These are phyloP conservation scores for Gila orcuttii DNA, from an alignment of 2,113 vertebrate genomes.

Conservation along the genomic window DNA sequence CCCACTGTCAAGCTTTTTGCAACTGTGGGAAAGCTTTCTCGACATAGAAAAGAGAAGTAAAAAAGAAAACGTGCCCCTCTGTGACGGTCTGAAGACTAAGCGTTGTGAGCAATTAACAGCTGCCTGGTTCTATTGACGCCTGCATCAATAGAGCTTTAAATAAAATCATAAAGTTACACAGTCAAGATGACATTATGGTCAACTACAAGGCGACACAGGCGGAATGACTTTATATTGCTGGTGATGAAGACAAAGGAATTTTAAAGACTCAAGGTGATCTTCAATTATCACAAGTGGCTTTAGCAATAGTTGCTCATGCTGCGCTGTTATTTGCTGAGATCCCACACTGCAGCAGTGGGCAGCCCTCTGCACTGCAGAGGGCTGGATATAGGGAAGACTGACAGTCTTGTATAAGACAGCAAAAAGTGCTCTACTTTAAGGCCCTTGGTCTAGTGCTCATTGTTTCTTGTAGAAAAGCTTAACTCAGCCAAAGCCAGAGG, in stretches of 20 bases:
- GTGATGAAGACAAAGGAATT: slow-evolving; percentile 1
- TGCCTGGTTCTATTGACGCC: slow-evolving; percentile 59
- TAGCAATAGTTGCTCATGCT: background rate
- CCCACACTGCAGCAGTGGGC: slow-evolving; percentile 30
- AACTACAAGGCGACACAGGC: too few relatives aligned
- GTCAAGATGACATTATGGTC: slow-evolving; percentile 54
- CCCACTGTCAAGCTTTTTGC: slow-evolving; percentile 59
- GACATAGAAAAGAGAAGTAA: slow-evolving; percentile 48
- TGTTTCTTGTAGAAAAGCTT: slow-evolving; percentile 4
- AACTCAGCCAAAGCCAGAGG: background rate
- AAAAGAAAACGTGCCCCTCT: slow-evolving; percentile 50
- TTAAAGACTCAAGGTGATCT: slow-evolving; percentile 23
- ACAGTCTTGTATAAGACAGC: slow-evolving; percentile 5
- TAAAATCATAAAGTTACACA: slow-evolving; percentile 69
- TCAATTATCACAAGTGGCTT: slow-evolving; percentile 30
- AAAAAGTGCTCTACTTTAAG: background rate
- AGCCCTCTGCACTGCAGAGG: slow-evolving; percentile 22
- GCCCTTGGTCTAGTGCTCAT: background rate
- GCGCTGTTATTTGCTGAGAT: slow-evolving; percentile 31
- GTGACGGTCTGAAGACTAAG: slow-evolving; percentile 37
- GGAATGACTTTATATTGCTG: background rate
- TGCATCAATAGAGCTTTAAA: slow-evolving; percentile 67
- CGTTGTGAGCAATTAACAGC: slow-evolving; percentile 61
- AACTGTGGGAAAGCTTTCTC: slow-evolving; percentile 69
- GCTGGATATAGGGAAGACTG: slow-evolving; percentile 7